Evolutionary conservation across 1,140 invertebrate species (phyloP), one percentile per base, ranked within the genome.

Genomic region (Psix sp.): DNA sequence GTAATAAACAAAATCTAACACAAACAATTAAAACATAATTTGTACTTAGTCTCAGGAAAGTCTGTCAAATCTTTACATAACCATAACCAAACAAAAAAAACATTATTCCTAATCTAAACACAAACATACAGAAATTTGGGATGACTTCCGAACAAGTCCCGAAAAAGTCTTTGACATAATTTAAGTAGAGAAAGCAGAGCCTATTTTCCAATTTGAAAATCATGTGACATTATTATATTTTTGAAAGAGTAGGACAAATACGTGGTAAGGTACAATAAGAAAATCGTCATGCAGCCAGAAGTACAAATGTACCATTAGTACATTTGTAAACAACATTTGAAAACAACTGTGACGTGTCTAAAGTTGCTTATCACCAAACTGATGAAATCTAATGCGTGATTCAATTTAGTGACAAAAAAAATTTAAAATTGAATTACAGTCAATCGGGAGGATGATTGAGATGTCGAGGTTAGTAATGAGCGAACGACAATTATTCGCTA

Each of bases 321-420:
- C 81, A 88, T 39, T 57, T 89, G 5, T 80, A 84, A 71, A 43
- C 74, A 16, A 71, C 36, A n/a, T n/a, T n/a, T n/a, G n/a, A n/a
- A n/a, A 3, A 13, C 9, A 10, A 51, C 86, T n/a, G n/a, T n/a
- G 43, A 85, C 87, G 52, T 90, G 89, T 11, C 91, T 91, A 6
- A 89, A 86, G 60, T 67, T 42, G 2, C 79, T 90, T 13, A 86
- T 97, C 38, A 88, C 97, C 76, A 87, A 97, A 15, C 80, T 97
- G 5, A 90, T 95, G 1, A 99, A 99, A 86, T 98, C 96, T 0
- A 78, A 88, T 5, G 90, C 92, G 1, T 98, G 99, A 84, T 90
- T 94, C 42, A 85, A 92, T 18, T 84, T 99, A 21, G 97, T 99
- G 94, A 90, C 91, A 67, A 90, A 91, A n/a, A 74, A 92, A 93